Evolutionary conservation across 2,888 invertebrate genomes (phyloP), one percentile per base, ranked within the genome.

Genomic region (Spisula subtruncata): DNA sequence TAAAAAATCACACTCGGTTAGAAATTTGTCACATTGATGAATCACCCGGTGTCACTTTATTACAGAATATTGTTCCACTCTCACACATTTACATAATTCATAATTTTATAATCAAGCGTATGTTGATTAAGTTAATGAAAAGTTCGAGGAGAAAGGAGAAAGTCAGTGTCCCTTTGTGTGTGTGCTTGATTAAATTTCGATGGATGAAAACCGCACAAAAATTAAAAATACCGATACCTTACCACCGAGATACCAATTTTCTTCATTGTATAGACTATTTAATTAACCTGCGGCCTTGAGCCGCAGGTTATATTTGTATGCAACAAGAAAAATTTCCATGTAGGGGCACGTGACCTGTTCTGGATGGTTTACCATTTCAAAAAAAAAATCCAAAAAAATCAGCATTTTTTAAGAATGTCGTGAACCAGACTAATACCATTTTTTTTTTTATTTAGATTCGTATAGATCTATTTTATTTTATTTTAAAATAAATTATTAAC

Each of bases 1-100:
- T 84, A 84, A 66, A 83, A 51, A 85, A 85, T 48, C 75, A 29
- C 41, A n/a, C 51, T 10, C 29, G 88, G 88, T 86, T 83, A 88
- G 60, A 84, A 46, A 54, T 41, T 71, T 91, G 91, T 88, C 91
- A 91, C 29, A 83, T 85, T 91, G 91, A 91, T 88, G 66, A 25
- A 91, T 91, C 41, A 66, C 82, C 60, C 71, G 85, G 85, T 88
- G 90, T 90, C 90, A 48, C 66, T 75, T 88, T 54, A 90, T 86
- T 83, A 46, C 81, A 41, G n/a, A 82, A 75, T 75, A 83, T 86
- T 85, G 84, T 84, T 71, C 29, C 32, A 32, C 14, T 46, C 48
- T 12, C n/a, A 48, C 51, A 48, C 20, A 66, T 84, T 75, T 84
- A 48, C 84, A 84, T 84, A 84, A 48, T 84, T 84, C 48, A 46